A percentile compares a stretch with the other conserved stretches of the same genome.
These are phyloP conservation scores for Dasypolia templi DNA, from an alignment of 2,888 invertebrate species.

Conservation along the genomic window DNA sequence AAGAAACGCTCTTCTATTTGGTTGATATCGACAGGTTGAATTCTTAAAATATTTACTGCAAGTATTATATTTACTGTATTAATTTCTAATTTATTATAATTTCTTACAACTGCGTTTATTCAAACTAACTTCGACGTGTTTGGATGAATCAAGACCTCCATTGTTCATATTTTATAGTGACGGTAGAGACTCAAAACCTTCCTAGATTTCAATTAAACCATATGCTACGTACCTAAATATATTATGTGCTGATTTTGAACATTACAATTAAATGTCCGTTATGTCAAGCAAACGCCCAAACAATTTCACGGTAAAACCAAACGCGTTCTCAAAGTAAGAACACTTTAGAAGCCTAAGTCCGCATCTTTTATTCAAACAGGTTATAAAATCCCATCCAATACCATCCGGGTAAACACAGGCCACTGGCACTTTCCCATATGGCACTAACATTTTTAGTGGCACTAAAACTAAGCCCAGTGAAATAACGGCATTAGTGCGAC, in stretches of 20 bases:
- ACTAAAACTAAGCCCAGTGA: conserved; percentile 56
- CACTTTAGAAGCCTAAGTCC: conserved; percentile 44
- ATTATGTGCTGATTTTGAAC: background rate
- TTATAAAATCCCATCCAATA: conserved; percentile 64
- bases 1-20: conserved; percentile 2
- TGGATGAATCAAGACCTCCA: background rate
- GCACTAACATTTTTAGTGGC: conserved; percentile 61
- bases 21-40: conserved; percentile 9
- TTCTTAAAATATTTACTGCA: background rate
- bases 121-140: background rate
- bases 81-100: background rate
- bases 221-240: too few species aligned
- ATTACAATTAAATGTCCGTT: background rate
- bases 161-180: too few species aligned
- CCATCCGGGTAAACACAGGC: conserved; percentile 34
- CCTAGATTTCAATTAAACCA: background rate
- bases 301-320: conserved; percentile 39
- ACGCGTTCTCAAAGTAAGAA: conserved; percentile 47
- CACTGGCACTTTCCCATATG: conserved; percentile 48
- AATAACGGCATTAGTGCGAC: conserved; percentile 56
- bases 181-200: background rate
- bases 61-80: too few species aligned
- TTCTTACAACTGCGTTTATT: background rate
- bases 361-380: conserved; percentile 65
- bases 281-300: conserved; percentile 13